Evolutionary conservation across 2,888 invertebrate genomes (phyloP), one percentile per base, ranked within the genome.

Genomic region (Acanthosepion lycidas): DNA sequence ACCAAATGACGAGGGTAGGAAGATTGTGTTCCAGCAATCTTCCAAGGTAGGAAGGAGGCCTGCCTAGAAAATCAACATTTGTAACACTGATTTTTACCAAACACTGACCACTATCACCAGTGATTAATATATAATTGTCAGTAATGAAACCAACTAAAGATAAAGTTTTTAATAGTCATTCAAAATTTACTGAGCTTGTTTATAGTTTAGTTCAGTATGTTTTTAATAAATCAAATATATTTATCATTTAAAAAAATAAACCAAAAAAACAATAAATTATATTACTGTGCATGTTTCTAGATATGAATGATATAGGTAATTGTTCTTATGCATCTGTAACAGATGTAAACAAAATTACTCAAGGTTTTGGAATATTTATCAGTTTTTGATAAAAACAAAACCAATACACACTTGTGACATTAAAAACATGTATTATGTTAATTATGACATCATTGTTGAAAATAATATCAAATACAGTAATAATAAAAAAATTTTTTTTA

Each of bases 361-460:
- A 23, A 23, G 59, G 23, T 59, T 23, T 59, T 59, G 59, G 26
- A 59, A 59, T 59, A n/a, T 78, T n/a, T n/a, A n/a, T 78, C n/a
- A 33, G 78, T 78, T n/a, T 78, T n/a, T 23, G 33, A n/a, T 12
- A 15, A n/a, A n/a, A 78, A 78, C n/a, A 33, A 33, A 78, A 78
- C n/a, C n/a, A 78, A 78, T 15, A 78, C n/a, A n/a, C 78, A 78
- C n/a, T n/a, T n/a, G n/a, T n/a, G 78, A 78, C 78, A 78, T 78
- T 78, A 78, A 78, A 78, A 28, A 78, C 78, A 78, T 78, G 33
- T 15, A 78, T 78, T 78, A 78, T 78, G 78, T 78, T 78, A n/a
- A 78, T 78, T 78, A n/a, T 78, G 78, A 78, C 78, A 78, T 78
- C 78, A n/a, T 78, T 78, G n/a, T 78, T 78, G n/a, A 33, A 78